Base-by-base conservation (phyloP, 2,888 invertebrate genomes). In the Ectemnius cavifrons region DNA sequence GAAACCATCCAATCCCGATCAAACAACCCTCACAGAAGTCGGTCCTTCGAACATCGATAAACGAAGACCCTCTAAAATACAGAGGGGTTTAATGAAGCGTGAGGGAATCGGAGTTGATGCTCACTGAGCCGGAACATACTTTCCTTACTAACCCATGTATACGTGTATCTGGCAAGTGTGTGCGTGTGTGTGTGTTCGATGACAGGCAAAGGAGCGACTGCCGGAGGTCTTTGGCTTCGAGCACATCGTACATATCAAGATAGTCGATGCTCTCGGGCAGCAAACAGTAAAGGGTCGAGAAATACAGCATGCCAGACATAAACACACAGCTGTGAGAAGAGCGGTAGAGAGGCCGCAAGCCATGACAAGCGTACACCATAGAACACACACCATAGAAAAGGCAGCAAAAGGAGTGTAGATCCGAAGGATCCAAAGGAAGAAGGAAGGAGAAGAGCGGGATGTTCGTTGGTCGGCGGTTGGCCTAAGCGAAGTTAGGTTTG, bases 401-500 rank as follows among this genome's bases (percentile, higher is more conserved):
- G 23, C 23, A 2, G 23, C 23, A 2, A 23, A 23, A 23, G 23
- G 23, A 23, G 23, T 2, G 23, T 23, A 23, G 61, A 27, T 52
- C 37, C 62, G 52, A 78, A 66, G 63, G 52, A 71, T 45, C 69
- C 63, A 65, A 18, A 65, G 67, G 27, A 66, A 67, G 67, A 56
- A 13, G 61, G 52, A 69, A 56, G 52, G 59, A 60, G 52, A 66
- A 72, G 27, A 63, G 64, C 45, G 28, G 14, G 62, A 52, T 64
- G 64, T 68, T 71, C 69, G 76, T 76, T 76, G 77, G 76, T 69
- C 72, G 76, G 75, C 70, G 76, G 69, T 73, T 72, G 37, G 75
- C 79, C 83, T 84, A 84, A 82, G 82, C 83, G 81, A 83, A 86
- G 84, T 84, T 86, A 81, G 84, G 84, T 84, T 83, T 85, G 83